Conservation (phyloP, 2,113 vertebrate species). For the Vidua chalybeata region DNA sequence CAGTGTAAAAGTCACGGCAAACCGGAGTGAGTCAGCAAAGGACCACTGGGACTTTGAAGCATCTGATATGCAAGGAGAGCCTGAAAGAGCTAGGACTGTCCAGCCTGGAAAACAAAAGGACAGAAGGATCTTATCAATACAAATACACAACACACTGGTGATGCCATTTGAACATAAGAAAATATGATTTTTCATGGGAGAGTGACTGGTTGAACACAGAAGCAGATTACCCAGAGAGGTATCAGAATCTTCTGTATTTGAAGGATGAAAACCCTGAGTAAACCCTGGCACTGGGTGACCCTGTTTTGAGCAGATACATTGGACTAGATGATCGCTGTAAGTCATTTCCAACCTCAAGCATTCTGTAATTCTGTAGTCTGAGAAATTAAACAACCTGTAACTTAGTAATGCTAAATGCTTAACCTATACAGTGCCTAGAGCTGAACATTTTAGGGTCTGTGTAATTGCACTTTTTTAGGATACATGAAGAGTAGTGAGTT, state of each 20-base stretch:
- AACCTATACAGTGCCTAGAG: neutral
- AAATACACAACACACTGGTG: neutral
- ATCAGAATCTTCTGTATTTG: neutral
- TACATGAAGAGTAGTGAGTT: neutral
- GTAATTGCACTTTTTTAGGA: neutral
- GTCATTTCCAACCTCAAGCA: neutral
- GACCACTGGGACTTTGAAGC: neutral
- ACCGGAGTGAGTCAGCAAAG: neutral
- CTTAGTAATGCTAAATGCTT: neutral
- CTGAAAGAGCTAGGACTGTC: neutral
- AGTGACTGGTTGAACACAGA: neutral
- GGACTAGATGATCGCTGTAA: neutral
- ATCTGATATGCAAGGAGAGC: neutral
- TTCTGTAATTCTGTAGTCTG: neutral
- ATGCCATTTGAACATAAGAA: neutral
- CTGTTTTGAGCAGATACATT: neutral
- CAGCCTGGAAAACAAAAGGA: neutral
- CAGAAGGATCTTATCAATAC: neutral
- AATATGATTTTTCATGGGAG: neutral
- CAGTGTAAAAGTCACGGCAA: neutral
- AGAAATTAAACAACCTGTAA: neutral
- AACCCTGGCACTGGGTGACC: neutral
- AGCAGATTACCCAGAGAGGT: neutral
- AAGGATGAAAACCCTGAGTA: neutral
- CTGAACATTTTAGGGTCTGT: neutral